Base-by-base conservation (phyloP, 2,113 vertebrate species). In the Barnardius zonarius region DNA sequence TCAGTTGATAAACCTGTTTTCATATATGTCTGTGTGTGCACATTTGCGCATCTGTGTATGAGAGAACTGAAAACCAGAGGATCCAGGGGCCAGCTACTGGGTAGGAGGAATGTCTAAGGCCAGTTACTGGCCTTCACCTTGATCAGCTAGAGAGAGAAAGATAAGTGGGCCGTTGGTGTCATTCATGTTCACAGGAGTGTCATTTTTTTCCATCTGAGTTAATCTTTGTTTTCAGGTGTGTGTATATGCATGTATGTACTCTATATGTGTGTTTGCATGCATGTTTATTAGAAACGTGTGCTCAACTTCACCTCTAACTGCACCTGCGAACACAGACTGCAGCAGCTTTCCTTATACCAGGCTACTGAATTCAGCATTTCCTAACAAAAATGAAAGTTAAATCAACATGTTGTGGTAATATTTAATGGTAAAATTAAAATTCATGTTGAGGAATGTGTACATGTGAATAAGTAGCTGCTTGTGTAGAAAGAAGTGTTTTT, bases 21-120 rank as follows among this genome's bases (percentile, higher is more conserved):
- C 7, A 13, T 10, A 3, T 11, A 4, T n/a, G 6, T 35, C 39
- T 22, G 5, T n/a, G 18, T 31, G 37, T 5, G 13, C 2, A 2
- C 4, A 3, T 35, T 25, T 41, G 2, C 19, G 1, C 31, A 13
- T 20, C 35, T 43, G 13, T 18, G 4, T 17, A 51, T 11, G 12
- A 43, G 13, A 33, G 13, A 25, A 46, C 4, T 15, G 23, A 62
- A 84, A 83, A 49, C 4, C 5, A 33, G 15, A 20, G 27, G 14
- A 28, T 72, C 10, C 13, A 52, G 22, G 16, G 18, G 3, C 2
- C 31, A 83, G 22, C 9, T 81, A 9, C 8, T n/a, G 25, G 1
- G 2, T 13, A 46, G 25, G 8, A 14, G 80, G 18, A 15, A 10
- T 31, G 30, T 27, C 48, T 57, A 30, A 66, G 31, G 20, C 6